Evolutionary conservation across 2,797 vertebrate genomes (phyloP).

Genomic region (Gadopsis bispinosus): DNA sequence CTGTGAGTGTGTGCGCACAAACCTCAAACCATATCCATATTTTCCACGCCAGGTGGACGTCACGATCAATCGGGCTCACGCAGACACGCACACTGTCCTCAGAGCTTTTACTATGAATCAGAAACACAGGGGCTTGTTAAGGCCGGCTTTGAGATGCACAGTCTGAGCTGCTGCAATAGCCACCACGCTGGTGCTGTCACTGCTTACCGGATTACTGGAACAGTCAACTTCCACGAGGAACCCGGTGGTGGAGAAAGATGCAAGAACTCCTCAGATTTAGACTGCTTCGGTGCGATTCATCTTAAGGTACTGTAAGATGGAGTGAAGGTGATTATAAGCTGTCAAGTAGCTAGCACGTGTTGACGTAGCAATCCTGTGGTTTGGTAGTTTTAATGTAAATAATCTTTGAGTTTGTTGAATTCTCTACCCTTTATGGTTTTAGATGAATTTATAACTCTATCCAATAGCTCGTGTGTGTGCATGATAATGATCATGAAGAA

Average conservation of each 20-base stretch:
- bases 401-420: neutral
- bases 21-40: conserved; percentile 49
- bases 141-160: conserved; percentile 43
- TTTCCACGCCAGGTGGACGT: conserved; percentile 62
- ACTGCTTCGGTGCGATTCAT: conserved; percentile 35
- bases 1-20: conserved; percentile 34
- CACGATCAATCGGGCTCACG: conserved; percentile 44
- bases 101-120: conserved; percentile 18
- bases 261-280: conserved; percentile 17
- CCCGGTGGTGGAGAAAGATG: conserved; percentile 24
- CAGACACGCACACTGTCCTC: conserved; percentile 22
- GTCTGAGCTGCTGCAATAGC: conserved; percentile 41
- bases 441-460: neutral
- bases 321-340: neutral
- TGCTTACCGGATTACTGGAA: conserved; percentile 46
- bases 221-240: conserved; percentile 29
- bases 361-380: neutral
- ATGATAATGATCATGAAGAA: neutral
- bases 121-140: conserved; percentile 29
- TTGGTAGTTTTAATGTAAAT: neutral
- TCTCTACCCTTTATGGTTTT: neutral
- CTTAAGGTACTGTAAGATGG: conserved; percentile 42
- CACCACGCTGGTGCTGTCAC: conserved; percentile 20
- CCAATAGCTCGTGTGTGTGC: neutral
- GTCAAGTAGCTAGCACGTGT: neutral